Conservation (phyloP, 2,797 vertebrate genomes). For the Lophotriccus pileatus region DNA sequence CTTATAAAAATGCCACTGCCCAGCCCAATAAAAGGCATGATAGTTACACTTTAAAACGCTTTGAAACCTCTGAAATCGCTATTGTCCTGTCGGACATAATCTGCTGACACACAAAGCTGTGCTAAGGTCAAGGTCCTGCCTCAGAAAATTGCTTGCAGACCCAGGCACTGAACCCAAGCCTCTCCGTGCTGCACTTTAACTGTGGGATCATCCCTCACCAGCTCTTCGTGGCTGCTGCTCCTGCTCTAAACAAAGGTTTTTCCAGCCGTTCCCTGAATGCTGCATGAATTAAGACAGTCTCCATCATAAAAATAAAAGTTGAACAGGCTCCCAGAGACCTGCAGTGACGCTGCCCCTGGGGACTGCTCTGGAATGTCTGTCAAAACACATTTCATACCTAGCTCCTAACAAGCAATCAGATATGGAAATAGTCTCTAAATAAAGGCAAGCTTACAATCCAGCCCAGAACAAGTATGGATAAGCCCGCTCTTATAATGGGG, state of each 20-base stretch:
- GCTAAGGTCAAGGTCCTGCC: conserved; percentile 29
- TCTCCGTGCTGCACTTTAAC: background rate
- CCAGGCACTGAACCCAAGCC: background rate
- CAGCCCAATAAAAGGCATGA: background rate
- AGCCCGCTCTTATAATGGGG: background rate
- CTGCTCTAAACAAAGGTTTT: background rate
- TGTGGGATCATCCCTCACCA: background rate
- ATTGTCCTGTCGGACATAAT: background rate
- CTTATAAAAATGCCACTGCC: background rate
- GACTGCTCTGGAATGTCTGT: background rate
- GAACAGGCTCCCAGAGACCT: conserved; percentile 1
- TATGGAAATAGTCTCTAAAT: background rate
- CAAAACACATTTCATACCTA: conserved; percentile 5
- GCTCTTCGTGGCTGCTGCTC: background rate
- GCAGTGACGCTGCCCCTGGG: background rate
- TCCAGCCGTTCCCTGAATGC: background rate
- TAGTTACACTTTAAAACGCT: conserved; percentile 46
- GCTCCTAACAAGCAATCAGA: background rate
- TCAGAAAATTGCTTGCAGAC: background rate
- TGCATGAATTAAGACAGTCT: conserved; percentile 7
- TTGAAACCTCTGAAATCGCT: conserved; percentile 34
- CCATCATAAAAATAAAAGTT: conserved; percentile 17
- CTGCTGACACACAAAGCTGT: background rate
- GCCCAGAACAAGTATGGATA: background rate
- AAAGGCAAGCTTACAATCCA: background rate